Percentiles rank a stretch among this genome's conserved stretches.
Evolutionary conservation across 2,888 invertebrate species (phyloP).

Genomic region (Volucella inflata): DNA sequence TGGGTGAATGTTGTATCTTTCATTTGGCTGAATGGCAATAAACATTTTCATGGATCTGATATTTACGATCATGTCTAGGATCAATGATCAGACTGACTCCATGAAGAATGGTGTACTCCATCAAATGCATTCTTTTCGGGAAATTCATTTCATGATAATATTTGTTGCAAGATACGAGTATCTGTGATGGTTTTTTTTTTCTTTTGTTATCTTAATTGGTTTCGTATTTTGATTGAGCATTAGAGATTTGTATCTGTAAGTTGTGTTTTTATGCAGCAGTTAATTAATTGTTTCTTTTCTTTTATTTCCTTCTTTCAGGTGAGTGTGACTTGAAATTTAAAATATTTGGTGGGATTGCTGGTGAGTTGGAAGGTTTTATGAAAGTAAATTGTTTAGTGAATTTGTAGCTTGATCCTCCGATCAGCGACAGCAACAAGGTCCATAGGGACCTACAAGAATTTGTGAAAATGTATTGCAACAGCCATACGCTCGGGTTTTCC

Average conservation of each 20-base stretch:
- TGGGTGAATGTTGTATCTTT: slow-evolving; percentile 33
- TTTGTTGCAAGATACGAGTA: slow-evolving; percentile 8
- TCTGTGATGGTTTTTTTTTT: not conserved
- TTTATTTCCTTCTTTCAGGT: slow-evolving; percentile 22
- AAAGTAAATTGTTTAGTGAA: too few relatives aligned
- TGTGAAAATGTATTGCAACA: too few relatives aligned
- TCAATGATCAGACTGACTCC: slow-evolving; percentile 19
- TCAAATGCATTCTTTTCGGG: slow-evolving; percentile 8
- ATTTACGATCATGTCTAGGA: slow-evolving; percentile 48
- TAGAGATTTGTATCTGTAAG: slow-evolving; percentile 24
- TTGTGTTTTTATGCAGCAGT: not conserved
- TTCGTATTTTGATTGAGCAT: slow-evolving; percentile 28
- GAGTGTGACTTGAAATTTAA: not conserved
- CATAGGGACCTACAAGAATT: too few relatives aligned
- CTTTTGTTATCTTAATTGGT: slow-evolving; percentile 60
- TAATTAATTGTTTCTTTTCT: slow-evolving; percentile 23
- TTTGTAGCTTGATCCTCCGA: too few relatives aligned
- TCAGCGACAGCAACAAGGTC: too few relatives aligned
- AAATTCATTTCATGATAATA: slow-evolving; percentile 4
- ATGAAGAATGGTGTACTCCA: slow-evolving; percentile 5
- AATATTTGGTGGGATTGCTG: not conserved
- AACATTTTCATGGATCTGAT: slow-evolving; percentile 48
- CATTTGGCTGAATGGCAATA: slow-evolving; percentile 40
- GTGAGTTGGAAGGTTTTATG: slow-evolving; percentile 8
- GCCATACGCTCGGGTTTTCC: too few relatives aligned